phyloP scores from a whole-genome alignment of 2,797 vertebrate genomes.

The Gymnothorax javanicus region DNA sequence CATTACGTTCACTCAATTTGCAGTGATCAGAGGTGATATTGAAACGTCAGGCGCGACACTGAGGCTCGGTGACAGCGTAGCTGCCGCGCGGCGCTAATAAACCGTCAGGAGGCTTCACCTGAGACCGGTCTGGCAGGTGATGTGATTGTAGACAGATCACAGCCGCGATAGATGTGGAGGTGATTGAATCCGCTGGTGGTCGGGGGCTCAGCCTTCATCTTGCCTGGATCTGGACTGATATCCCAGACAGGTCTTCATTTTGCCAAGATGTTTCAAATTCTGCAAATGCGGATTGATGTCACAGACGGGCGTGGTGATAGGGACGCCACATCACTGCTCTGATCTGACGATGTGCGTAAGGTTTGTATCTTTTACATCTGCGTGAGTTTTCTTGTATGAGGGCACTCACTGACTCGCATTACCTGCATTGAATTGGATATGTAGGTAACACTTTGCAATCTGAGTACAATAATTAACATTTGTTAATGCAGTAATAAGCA shows the following conservation, averaged over 20 bases:
- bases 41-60: conserved; percentile 58
- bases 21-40: conserved; percentile 68
- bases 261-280: too few relatives aligned
- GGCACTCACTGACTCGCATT: not conserved
- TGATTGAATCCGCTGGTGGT: conserved; percentile 52
- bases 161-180: conserved; percentile 59
- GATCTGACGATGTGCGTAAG: not conserved
- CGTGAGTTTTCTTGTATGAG: not conserved
- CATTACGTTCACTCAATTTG: conserved; percentile 75
- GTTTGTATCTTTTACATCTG: not conserved
- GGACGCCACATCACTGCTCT: not conserved
- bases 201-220: not conserved
- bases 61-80: conserved; percentile 50
- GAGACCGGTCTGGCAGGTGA: conserved; percentile 62
- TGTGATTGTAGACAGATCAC: conserved; percentile 66
- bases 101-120: conserved; percentile 49
- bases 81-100: conserved; percentile 42
- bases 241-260: not conserved
- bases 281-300: not conserved
- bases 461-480: too few relatives aligned
- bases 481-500: too few relatives aligned
- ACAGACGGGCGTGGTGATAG: not conserved
- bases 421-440: not conserved
- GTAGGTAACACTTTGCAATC: too few relatives aligned
- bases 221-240: not conserved